A percentile compares a stretch with the other conserved stretches of the same genome.
Evolutionary conservation across 2,888 invertebrate genomes (phyloP).

Genomic region (Cerastis rubricosa): DNA sequence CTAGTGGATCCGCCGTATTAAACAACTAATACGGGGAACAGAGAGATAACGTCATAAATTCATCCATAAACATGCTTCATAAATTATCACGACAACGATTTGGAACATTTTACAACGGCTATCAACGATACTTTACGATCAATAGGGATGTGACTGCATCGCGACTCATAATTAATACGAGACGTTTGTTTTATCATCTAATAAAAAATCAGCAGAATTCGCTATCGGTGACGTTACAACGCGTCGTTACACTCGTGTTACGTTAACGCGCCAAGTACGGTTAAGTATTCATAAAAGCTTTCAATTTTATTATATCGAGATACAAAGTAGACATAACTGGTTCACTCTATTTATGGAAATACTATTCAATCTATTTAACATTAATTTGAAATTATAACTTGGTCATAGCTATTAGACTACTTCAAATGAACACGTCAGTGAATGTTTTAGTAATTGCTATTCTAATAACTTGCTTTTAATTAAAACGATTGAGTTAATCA

Average conservation of each 20-base stretch:
- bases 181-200: conserved; percentile 90
- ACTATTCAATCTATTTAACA: conserved; percentile 64
- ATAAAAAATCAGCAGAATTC: conserved; percentile 87
- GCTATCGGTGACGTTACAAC: conserved; percentile 79
- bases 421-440: conserved; percentile 77
- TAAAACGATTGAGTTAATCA: conserved; percentile 74
- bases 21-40: conserved; percentile 65
- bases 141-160: conserved; percentile 86
- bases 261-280: conserved; percentile 76
- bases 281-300: conserved; percentile 83
- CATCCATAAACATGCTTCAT: conserved; percentile 89
- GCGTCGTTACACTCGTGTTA: conserved; percentile 74
- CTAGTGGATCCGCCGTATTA: conserved; percentile 56
- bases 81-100: conserved; percentile 90
- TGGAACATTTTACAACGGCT: conserved; percentile 89
- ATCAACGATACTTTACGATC: conserved; percentile 90
- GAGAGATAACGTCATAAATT: conserved; percentile 85
- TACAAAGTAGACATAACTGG: conserved; percentile 72
- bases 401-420: conserved; percentile 76
- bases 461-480: conserved; percentile 76
- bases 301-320: conserved; percentile 75
- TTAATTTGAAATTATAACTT: conserved; percentile 77
- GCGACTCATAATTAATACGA: conserved; percentile 89
- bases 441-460: conserved; percentile 79
- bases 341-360: conserved; percentile 58